Base-by-base conservation (phyloP, 2,797 vertebrate species). In the Lacerta bilineata region DNA sequence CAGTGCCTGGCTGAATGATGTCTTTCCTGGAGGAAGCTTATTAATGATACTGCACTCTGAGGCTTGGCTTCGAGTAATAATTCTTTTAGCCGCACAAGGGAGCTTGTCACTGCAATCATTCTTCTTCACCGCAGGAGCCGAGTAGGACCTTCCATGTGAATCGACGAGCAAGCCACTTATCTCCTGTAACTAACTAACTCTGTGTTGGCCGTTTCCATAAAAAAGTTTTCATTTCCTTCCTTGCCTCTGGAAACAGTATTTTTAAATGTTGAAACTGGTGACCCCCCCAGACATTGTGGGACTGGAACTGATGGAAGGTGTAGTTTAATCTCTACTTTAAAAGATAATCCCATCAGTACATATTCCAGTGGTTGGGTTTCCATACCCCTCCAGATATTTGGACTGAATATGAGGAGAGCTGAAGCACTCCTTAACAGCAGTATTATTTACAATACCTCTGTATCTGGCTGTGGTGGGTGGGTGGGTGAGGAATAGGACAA, bases 101-200 rank as follows among this genome's bases (percentile, higher is more conserved):
- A 50, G 29, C 10, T 80, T 84, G 80, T 78, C 81, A 87, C 66
- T 9, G n/a, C 50, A 55, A 61, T 80, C 55, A 66, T 87, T 84
- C 85, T 77, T 76, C 39, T 29, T 18, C 68, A 25, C 13, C 50
- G 5, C 4, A 64, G 15, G 68, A 84, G 13, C 43, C 6, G n/a
- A n/a, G 80, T 50, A 79, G 80, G 23, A 36, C 66, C 75, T 86
- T 50, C n/a, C 64, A 27, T 55, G 33, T 66, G 50, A 29, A 33
- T 81, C 71, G 4, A 39, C n/a, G 36, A 29, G 17, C 25, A 64
- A 55, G 2, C 29, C 17, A 61, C 43, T 80, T 55, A 33, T 86
- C 25, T 66, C 43, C 18, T 68, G 72, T 27, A 77, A 76, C 71
- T 25, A 77, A 76, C 71, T 25, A 59, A 78, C 18, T 87, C 69